A percentile compares a stretch with the other conserved stretches of the same genome.
These are phyloP conservation scores for Gambusia affinis DNA, from an alignment of 2,113 vertebrate genomes.

Conservation along the genomic window DNA sequence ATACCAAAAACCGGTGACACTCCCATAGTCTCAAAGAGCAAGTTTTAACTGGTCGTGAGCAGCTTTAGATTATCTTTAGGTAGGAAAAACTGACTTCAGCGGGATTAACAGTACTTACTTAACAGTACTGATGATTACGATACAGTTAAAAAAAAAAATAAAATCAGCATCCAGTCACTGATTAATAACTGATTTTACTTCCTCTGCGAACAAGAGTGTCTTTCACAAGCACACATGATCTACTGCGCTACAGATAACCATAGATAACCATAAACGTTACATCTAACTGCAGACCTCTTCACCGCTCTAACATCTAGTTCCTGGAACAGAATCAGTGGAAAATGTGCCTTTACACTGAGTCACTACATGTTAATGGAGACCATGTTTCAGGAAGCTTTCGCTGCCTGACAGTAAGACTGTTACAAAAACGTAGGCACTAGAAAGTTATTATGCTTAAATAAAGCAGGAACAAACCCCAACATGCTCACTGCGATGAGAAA, in stretches of 20 bases:
- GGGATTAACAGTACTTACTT: not conserved
- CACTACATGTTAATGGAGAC: constrained; percentile 7
- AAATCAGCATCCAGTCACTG: not conserved
- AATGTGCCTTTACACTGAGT: not conserved
- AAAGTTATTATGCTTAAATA: constrained; percentile 10
- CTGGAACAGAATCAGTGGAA: not conserved
- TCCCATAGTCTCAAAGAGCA: not conserved
- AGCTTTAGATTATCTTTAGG: constrained; percentile 2
- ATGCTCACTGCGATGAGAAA: not conserved
- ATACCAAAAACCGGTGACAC: not conserved
- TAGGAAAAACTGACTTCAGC: constrained; percentile 8
- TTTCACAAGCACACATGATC: not conserved
- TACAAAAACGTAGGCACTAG: not conserved
- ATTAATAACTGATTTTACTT: not conserved
- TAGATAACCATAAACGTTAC: not conserved
- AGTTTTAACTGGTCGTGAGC: constrained; percentile 7
- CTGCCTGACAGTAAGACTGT: constrained; percentile 19
- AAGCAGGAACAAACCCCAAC: not conserved
- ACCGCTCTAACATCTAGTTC: not conserved
- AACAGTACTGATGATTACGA: not conserved
- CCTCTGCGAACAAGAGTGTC: not conserved
- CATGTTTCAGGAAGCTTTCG: constrained; percentile 3
- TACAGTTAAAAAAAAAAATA: not conserved
- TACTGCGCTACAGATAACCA: not conserved
- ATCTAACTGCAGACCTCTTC: not conserved